A percentile compares a stretch with the other conserved stretches of the same genome.
These are phyloP conservation scores for Hipposideros armiger DNA, from an alignment of 2,113 vertebrate genomes.

Conservation along the genomic window DNA sequence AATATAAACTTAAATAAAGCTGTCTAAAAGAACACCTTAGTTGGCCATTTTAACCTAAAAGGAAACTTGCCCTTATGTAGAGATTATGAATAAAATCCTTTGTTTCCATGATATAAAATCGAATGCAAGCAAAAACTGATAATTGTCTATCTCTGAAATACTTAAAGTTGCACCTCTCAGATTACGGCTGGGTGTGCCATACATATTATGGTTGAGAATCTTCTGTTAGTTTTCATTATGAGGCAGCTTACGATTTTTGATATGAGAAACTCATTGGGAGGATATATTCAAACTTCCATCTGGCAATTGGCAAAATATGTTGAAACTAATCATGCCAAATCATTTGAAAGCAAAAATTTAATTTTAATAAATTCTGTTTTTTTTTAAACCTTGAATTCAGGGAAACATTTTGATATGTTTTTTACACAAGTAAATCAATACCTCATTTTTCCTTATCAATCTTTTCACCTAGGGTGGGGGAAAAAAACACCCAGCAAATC, in stretches of 20 bases:
- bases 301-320: conserved; percentile 10
- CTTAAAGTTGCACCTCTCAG: background rate
- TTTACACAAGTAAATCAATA: background rate
- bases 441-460: conserved; percentile 1
- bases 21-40: background rate
- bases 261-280: background rate
- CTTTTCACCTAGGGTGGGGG: background rate
- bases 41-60: background rate
- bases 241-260: conserved; percentile 31
- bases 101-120: background rate
- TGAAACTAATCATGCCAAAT: conserved; percentile 20
- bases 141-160: background rate
- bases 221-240: conserved; percentile 38
- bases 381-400: conserved; percentile 22
- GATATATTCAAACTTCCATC: background rate
- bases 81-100: conserved; percentile 8
- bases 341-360: conserved; percentile 10
- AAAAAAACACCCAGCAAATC: background rate
- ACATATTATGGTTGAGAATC: background rate
- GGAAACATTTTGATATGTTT: background rate
- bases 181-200: background rate
- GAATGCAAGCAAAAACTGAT: background rate
- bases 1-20: conserved; percentile 14
- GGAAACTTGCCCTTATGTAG: background rate
- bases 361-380: background rate